Percentiles rank a stretch among this genome's conserved stretches.
These are phyloP conservation scores for Eupithecia centaureata DNA, from an alignment of 2,888 invertebrate genomes.

Conservation along the genomic window DNA sequence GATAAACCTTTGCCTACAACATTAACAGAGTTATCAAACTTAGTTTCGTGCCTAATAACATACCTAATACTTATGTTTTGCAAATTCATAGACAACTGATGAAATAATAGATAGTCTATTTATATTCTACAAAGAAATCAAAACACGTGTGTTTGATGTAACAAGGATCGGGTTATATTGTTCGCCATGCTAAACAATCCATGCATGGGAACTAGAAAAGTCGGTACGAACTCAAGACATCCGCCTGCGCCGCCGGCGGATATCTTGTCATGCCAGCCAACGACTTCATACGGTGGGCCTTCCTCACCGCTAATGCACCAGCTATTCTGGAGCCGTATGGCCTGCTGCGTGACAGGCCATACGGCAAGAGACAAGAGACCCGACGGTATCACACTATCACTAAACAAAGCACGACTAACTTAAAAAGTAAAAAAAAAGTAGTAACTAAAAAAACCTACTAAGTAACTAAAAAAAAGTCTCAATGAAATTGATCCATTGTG, in stretches of 20 bases:
- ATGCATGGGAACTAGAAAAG: background rate
- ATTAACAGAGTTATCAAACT: background rate
- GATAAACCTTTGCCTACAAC: no score
- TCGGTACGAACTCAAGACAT: no score
- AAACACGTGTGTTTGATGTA: background rate
- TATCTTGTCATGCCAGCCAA: background rate
- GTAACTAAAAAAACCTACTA: no score
- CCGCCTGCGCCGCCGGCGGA: background rate
- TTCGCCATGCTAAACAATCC: background rate
- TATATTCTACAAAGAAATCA: background rate
- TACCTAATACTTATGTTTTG: background rate
- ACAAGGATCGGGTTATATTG: background rate
- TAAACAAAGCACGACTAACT: no score
- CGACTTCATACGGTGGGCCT: no score
- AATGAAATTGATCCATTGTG: background rate
- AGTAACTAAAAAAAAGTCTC: no score
- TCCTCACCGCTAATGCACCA: no score
- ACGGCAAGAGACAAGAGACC: background rate
- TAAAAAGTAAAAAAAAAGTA: no score
- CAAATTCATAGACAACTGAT: background rate
- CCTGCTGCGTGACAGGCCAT: background rate
- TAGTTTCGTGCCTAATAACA: background rate
- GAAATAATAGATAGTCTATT: background rate
- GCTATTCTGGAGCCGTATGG: background rate
- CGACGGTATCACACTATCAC: background rate